These are phyloP conservation scores for Falco rusticolus DNA, from an alignment of 2,797 vertebrate species.

Conservation along the genomic window DNA sequence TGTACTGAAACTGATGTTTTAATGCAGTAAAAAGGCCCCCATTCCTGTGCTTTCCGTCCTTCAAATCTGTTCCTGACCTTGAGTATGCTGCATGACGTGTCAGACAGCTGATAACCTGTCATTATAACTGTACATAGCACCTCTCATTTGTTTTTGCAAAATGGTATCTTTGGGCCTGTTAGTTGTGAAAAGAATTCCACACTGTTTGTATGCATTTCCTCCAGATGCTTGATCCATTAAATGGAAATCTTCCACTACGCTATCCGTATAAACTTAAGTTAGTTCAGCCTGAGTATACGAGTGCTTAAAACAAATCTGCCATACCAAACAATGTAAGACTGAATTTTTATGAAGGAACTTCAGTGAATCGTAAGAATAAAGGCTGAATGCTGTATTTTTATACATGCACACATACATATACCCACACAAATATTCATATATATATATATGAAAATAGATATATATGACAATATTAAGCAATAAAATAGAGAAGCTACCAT, in stretches of 20 bases:
- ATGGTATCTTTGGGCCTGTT: neutral
- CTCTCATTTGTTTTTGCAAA: neutral
- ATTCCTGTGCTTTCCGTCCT: neutral
- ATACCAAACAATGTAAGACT: neutral
- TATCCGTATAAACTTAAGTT: neutral
- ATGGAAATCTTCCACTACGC: neutral
- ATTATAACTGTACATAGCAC: neutral
- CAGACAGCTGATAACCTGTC: neutral
- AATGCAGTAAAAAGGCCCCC: neutral
- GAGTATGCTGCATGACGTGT: neutral
- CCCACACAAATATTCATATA: neutral
- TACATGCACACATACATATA: neutral
- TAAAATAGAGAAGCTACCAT: neutral
- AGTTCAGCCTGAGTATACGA: neutral
- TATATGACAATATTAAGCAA: neutral
- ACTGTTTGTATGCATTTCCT: conserved; percentile 4
- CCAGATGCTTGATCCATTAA: conserved; percentile 40
- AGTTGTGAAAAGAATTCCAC: conserved; percentile 15
- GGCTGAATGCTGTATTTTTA: neutral
- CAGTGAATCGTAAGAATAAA: neutral
- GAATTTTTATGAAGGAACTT: neutral
- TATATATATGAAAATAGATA: neutral
- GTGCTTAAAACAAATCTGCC: neutral
- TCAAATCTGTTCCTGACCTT: neutral
- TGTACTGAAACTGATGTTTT: neutral